Evolutionary conservation across 2,797 vertebrate genomes (phyloP).

Genomic region (Graptemys geographica): DNA sequence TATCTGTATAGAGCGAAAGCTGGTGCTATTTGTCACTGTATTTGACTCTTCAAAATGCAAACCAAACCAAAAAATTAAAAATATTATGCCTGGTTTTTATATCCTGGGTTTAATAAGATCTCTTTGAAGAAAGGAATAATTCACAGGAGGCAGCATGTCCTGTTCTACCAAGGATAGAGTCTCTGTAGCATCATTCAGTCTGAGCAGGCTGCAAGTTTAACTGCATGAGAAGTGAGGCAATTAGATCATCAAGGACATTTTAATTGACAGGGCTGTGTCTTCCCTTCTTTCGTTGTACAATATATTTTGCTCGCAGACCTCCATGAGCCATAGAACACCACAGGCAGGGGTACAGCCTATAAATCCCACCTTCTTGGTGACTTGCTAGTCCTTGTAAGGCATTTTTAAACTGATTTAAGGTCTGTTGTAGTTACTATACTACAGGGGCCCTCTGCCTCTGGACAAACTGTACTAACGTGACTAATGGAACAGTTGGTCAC

Average conservation of each 20-base stretch:
- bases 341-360: background rate
- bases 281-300: background rate
- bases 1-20: background rate
- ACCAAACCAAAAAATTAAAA: background rate
- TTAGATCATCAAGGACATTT: background rate
- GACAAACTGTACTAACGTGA: conserved; percentile 28
- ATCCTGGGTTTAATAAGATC: background rate
- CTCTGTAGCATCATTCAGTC: background rate
- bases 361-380: background rate
- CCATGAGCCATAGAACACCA: background rate
- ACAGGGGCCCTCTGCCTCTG: background rate
- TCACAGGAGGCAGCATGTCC: fast-evolving
- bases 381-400: background rate
- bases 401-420: fast-evolving
- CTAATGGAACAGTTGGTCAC: background rate
- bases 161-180: background rate
- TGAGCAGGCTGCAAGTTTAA: background rate
- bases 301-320: background rate
- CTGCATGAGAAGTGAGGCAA: background rate
- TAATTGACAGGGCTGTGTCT: background rate
- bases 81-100: background rate
- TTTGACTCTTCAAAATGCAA: background rate
- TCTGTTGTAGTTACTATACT: background rate
- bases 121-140: background rate
- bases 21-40: background rate